Conservation (phyloP, 2,888 invertebrate species). For the Hyposoter dolosus region DNA sequence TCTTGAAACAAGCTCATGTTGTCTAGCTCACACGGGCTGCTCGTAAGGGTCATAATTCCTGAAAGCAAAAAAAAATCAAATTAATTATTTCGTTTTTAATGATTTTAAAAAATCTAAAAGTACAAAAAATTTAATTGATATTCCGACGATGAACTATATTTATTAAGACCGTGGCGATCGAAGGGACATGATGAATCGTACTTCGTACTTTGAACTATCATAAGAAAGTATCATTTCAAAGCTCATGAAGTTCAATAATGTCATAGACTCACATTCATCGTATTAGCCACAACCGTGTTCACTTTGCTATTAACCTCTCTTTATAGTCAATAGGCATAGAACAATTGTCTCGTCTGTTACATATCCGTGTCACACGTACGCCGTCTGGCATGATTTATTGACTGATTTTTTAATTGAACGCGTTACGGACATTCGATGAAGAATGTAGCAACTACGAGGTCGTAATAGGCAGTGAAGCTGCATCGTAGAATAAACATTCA, state of each 20-base stretch:
- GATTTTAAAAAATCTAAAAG: neutral
- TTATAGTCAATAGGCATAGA: slow-evolving; percentile 72
- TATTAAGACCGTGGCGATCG: neutral
- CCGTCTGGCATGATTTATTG: slow-evolving; percentile 29
- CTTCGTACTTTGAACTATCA: slow-evolving; percentile 10
- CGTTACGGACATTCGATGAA: slow-evolving; percentile 11
- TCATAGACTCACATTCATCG: slow-evolving; percentile 69
- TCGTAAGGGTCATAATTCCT: slow-evolving; percentile 99
- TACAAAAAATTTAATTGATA: neutral
- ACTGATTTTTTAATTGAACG: neutral
- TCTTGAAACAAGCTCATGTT: slow-evolving; percentile 99
- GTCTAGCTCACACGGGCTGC: slow-evolving; percentile 98
- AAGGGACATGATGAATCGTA: neutral
- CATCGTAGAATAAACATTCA: neutral
- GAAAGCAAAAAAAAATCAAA: slow-evolving; percentile 80
- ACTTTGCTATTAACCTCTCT: slow-evolving; percentile 78
- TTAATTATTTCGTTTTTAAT: slow-evolving; percentile 9
- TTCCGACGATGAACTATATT: neutral
- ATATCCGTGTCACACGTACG: slow-evolving; percentile 29
- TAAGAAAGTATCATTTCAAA: slow-evolving; percentile 38
- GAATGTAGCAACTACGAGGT: neutral
- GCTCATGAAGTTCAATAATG: slow-evolving; percentile 31
- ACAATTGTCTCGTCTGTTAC: slow-evolving; percentile 71
- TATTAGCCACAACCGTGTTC: slow-evolving; percentile 74
- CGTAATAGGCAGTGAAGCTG: neutral